phyloP scores from a whole-genome alignment of 2,113 vertebrate genomes.

The Martes martes region DNA sequence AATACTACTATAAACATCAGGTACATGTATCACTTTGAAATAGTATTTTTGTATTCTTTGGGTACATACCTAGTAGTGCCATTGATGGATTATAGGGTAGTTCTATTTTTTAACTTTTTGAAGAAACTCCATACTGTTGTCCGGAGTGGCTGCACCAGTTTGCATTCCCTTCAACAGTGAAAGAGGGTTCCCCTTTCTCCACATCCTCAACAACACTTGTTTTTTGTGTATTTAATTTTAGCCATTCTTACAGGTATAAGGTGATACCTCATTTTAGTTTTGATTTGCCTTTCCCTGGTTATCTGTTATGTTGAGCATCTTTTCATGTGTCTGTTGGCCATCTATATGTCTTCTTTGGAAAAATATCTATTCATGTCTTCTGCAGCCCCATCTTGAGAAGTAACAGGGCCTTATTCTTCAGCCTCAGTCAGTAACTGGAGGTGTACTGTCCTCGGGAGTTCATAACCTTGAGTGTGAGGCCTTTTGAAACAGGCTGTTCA shows the following conservation, averaged over 20 bases:
- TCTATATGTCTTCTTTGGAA: neutral
- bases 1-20: no score
- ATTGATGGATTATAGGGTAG: no score
- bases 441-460: rapidly evolving
- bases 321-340: neutral
- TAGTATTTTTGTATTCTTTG: no score
- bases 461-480: neutral
- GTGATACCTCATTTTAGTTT: neutral
- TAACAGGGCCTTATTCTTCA: neutral
- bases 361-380: neutral
- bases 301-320: neutral
- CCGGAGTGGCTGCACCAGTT: no score
- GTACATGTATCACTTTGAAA: no score
- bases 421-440: neutral
- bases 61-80: no score
- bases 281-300: neutral
- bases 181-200: neutral
- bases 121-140: no score
- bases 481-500: neutral
- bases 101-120: no score
- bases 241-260: neutral
- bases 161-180: no score
- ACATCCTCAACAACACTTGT: neutral
- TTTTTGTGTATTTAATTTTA: neutral
- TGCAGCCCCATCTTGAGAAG: neutral